Evolutionary conservation across 2,113 vertebrate species (phyloP).

Genomic region (Pogonocichla stellata): DNA sequence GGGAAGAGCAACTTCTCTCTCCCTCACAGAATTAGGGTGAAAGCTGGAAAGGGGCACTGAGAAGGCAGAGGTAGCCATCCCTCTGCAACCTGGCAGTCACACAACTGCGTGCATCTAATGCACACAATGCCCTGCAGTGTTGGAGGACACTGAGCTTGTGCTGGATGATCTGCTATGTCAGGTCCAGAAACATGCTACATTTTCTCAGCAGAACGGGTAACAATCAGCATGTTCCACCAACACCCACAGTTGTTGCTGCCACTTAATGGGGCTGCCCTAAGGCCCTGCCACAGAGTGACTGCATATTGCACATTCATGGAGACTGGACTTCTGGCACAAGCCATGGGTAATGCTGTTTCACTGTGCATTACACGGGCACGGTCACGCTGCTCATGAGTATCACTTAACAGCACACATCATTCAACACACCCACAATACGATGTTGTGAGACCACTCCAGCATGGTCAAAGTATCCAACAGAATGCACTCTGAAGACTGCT

Average conservation of each 20-base stretch:
- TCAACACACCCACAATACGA: accelerated
- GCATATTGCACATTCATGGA: accelerated
- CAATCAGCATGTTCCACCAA: background rate
- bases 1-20: background rate
- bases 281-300: background rate
- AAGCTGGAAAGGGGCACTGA: background rate
- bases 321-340: background rate
- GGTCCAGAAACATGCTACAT: background rate
- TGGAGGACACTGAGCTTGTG: background rate
- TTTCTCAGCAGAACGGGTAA: background rate
- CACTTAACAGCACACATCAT: background rate
- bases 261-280: background rate
- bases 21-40: background rate
- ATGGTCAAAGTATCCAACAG: background rate
- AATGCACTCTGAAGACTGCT: background rate
- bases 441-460: background rate
- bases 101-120: too few species aligned
- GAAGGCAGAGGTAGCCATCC: background rate
- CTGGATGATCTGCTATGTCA: background rate
- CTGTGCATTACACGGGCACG: background rate
- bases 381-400: background rate
- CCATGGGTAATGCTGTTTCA: background rate
- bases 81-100: background rate
- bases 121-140: too few species aligned
- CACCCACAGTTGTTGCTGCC: background rate